A percentile compares a stretch with the other conserved stretches of the same genome.
Evolutionary conservation across 2,113 vertebrate species (phyloP).

Genomic region (Atherinomorus stipes): DNA sequence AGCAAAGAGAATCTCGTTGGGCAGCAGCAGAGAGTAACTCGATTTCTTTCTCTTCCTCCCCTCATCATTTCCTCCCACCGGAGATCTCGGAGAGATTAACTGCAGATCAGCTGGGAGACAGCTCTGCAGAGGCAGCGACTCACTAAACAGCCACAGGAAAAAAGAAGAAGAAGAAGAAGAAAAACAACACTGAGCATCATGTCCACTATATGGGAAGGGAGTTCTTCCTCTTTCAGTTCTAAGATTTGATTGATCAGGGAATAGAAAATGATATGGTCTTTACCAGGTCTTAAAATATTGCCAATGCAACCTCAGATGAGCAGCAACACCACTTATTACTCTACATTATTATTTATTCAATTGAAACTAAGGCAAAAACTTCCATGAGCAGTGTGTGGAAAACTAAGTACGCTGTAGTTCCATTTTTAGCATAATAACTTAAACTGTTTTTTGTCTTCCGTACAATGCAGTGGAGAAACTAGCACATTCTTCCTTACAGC

Average conservation of each 20-base stretch:
- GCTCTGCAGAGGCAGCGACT: constrained; percentile 49
- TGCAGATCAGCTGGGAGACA: constrained; percentile 66
- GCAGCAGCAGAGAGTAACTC: constrained; percentile 64
- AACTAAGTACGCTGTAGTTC: too few relatives aligned
- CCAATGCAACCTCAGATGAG: too few relatives aligned
- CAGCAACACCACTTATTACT: background rate
- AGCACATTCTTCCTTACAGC: too few relatives aligned
- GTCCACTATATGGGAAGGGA: background rate
- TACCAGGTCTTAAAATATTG: too few relatives aligned
- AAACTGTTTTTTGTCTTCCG: too few relatives aligned
- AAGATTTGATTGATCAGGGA: too few relatives aligned
- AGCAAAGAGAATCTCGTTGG: constrained; percentile 54
- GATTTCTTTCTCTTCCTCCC: constrained; percentile 54
- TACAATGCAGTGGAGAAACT: too few relatives aligned
- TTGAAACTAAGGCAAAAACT: too few relatives aligned
- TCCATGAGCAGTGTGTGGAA: too few relatives aligned
- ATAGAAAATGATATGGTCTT: too few relatives aligned
- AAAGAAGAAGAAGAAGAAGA: background rate
- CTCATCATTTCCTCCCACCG: constrained; percentile 66
- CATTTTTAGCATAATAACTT: too few relatives aligned
- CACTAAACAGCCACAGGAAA: constrained; percentile 44
- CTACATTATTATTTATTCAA: background rate
- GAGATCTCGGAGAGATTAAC: constrained; percentile 67
- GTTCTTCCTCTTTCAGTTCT: too few relatives aligned
- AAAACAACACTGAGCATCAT: background rate